Evolutionary conservation across 2,888 invertebrate genomes (phyloP), one percentile per base, ranked within the genome.

Genomic region (Beris morrisii): DNA sequence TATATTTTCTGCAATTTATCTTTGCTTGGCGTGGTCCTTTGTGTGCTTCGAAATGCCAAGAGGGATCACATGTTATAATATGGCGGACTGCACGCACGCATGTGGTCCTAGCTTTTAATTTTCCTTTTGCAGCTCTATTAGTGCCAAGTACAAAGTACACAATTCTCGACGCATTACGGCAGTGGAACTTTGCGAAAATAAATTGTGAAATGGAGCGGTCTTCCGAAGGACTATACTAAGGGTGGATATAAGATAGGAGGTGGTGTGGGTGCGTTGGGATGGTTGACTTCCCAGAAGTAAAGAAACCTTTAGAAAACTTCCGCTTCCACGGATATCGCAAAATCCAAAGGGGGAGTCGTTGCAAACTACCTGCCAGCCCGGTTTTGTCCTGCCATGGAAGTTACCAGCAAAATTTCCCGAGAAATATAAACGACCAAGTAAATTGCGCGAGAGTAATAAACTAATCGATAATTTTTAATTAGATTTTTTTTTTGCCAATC

Each of bases 381-480:
- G 5, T 38, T 38, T 38, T 38, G 38, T 9, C 5, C 5, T 38
- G 9, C 7, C 1, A 38, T 38, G 38, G 38, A 38, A 5, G 38
- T 38, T 38, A 38, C 38, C 38, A 5, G 38, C 38, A 38, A 1
- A 38, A 15, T n/a, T 48, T 15, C 15, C 48, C 13, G 3, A n/a
- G 12, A 7, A 12, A 38, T 38, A 32, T n/a, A 32, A 38, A 32
- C 32, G 28, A 38, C 11, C 46, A 15, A 52, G 52, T 61, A 61
- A 61, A 61, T 61, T 61, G 61, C 61, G 61, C 61, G 61, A 32
- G 52, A 61, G 38, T 61, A 61, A 61, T 61, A 61, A 61, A 61
- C 50, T 61, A 61, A 61, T 61, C 61, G 61, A 61, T 52, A 61
- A 52, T 61, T 61, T 61, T 61, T 61, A 61, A 61, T 61, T 61